Evolutionary conservation across 2,113 vertebrate species (phyloP).

Genomic region (Myodes glareolus): DNA sequence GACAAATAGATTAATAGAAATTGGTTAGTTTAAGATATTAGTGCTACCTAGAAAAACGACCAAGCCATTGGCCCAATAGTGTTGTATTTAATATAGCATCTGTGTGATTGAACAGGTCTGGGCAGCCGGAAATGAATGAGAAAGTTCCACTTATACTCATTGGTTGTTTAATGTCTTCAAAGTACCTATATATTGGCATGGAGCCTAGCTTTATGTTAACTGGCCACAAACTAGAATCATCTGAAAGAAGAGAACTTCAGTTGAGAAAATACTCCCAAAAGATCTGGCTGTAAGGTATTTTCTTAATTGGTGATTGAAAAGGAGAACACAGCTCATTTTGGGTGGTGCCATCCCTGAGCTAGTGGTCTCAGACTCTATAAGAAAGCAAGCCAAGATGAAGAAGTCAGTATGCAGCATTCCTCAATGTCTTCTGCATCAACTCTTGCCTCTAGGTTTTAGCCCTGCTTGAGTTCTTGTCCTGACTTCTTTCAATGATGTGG

Average conservation of each 20-base stretch:
- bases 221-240: background rate
- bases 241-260: background rate
- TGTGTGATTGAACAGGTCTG: too few relatives aligned
- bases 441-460: background rate
- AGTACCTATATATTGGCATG: background rate
- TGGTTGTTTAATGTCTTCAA: background rate
- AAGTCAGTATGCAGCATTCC: background rate
- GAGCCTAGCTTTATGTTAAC: background rate
- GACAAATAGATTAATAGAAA: too few relatives aligned
- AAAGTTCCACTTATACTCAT: fast-evolving
- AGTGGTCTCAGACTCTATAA: background rate
- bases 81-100: too few relatives aligned
- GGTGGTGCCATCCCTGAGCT: fast-evolving
- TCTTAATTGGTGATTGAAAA: background rate
- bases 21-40: too few relatives aligned
- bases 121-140: too few relatives aligned
- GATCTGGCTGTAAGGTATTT: background rate
- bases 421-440: background rate
- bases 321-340: background rate
- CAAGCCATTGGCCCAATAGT: too few relatives aligned
- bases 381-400: background rate
- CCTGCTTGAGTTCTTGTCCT: background rate
- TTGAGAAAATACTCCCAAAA: background rate
- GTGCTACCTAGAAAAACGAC: too few relatives aligned
- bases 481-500: background rate